Base-by-base conservation (phyloP, 2,797 vertebrate genomes). In the Thunnus albacares region DNA sequence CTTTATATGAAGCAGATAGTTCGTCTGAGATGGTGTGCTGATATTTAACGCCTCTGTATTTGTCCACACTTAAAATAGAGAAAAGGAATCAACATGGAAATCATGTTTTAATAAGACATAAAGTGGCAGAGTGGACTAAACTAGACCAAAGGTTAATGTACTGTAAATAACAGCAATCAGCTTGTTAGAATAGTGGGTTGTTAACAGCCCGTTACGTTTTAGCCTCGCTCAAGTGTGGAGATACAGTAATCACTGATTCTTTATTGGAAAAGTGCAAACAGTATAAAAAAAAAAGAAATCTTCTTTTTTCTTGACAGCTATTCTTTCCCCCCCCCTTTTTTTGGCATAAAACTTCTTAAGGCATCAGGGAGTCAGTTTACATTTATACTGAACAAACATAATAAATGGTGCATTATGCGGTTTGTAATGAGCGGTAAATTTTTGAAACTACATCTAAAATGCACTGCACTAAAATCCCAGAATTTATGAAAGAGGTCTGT, bases 191-290 rank as follows among this genome's bases (percentile, higher is more conserved):
- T 26, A 26, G 26, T 35, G 1, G 30, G 49, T 4, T 62, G 49
- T 4, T 62, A 30, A 60, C 60, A 45, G 52, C 12, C 43, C 15
- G 18, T 68, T 22, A 57, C 26, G 49, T 51, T 66, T n/a, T 8
- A 24, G 35, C 33, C 18, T 30, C 22, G 13, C 20, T 65, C 22
- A 28, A 45, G 57, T 17, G 26, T 51, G 15, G 14, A 22, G 1
- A 63, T 18, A 15, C 38, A 38, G 9, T 38, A 3, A 45, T 45
- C 28, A 33, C 4, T 61, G 24, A 58, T 62, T 60, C 5, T 61
- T 76, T 17, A 58, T 24, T 70, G 20, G 12, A 26, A 69, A 75
- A 75, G 73, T 75, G 49, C 75, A 77, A 81, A 80, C 52, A 60
- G 35, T 58, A 69, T 24, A 77, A 64, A 73, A 64, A 77, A 64